These are phyloP conservation scores for Pipistrellus pygmaeus DNA, from an alignment of 2,797 vertebrate species.

Conservation along the genomic window DNA sequence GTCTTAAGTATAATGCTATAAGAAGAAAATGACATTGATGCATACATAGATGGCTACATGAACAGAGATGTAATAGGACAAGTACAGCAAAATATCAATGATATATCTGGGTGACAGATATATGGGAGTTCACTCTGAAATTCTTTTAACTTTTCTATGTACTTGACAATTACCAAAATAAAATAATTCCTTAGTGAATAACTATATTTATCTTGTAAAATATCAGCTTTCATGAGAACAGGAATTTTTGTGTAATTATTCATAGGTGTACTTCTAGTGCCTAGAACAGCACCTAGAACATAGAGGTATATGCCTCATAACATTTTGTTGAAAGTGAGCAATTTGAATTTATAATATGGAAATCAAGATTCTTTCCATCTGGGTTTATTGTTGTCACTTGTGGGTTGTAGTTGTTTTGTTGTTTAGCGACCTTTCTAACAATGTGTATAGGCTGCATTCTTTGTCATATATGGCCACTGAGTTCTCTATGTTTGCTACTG, in stretches of 20 bases:
- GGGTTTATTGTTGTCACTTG: background rate
- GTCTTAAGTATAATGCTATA: background rate
- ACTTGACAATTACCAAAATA: constrained; percentile 22
- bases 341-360: background rate
- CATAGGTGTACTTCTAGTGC: background rate
- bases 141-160: background rate
- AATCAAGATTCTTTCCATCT: background rate
- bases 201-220: constrained; percentile 37
- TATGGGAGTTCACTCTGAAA: background rate
- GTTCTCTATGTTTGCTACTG: background rate
- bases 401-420: background rate
- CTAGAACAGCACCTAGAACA: background rate
- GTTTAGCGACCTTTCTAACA: background rate
- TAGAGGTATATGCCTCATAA: background rate
- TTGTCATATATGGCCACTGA: background rate
- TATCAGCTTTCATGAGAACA: background rate
- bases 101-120: background rate
- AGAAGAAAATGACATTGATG: background rate
- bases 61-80: background rate
- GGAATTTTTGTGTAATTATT: background rate
- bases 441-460: background rate
- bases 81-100: background rate
- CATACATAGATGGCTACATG: background rate
- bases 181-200: constrained; percentile 18
- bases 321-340: background rate